Percentiles rank a stretch among this genome's conserved stretches.
These are phyloP conservation scores for Montipora cactus DNA, from an alignment of 64 coral and sea anemone genomes.

Conservation along the genomic window DNA sequence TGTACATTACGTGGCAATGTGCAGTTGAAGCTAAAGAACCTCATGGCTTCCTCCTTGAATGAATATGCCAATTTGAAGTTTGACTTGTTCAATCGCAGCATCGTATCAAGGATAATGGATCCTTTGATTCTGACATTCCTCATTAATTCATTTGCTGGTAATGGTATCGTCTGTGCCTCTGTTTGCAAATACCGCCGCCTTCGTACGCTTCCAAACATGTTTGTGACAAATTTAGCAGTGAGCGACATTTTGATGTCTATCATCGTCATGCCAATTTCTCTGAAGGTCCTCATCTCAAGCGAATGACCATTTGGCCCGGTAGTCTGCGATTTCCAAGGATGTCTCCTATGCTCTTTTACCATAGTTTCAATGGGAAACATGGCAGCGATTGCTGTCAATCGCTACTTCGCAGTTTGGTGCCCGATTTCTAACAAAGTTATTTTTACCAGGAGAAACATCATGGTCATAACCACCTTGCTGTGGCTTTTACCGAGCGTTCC, in stretches of 20 bases:
- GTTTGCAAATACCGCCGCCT: slow-evolving; percentile 10
- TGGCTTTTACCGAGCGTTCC: slow-evolving; percentile 45
- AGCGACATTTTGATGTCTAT: slow-evolving; percentile 61
- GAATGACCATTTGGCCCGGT: slow-evolving; percentile 45
- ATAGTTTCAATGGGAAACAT: neutral
- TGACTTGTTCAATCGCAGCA: neutral
- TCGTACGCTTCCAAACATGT: slow-evolving; percentile 57
- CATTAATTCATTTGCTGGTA: slow-evolving; percentile 43
- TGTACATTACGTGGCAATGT: too few species aligned
- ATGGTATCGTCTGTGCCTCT: slow-evolving; percentile 33
- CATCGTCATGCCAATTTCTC: slow-evolving; percentile 52
- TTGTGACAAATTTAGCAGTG: slow-evolving; percentile 53
- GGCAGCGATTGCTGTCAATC: too few species aligned
- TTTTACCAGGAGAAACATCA: neutral
- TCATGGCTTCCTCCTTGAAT: slow-evolving; percentile 28
- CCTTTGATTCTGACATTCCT: neutral
- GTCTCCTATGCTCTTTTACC: slow-evolving; percentile 46
- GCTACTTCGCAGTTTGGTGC: neutral
- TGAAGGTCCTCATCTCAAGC: slow-evolving; percentile 35
- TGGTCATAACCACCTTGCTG: slow-evolving; percentile 27
- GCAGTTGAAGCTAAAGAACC: too few species aligned
- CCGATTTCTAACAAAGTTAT: slow-evolving; percentile 33
- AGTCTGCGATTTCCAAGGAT: slow-evolving; percentile 61
- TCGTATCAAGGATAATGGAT: neutral
- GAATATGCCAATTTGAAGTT: slow-evolving; percentile 41